Conservation (phyloP, 2,113 vertebrate species). For the Taurulus bubalis region DNA sequence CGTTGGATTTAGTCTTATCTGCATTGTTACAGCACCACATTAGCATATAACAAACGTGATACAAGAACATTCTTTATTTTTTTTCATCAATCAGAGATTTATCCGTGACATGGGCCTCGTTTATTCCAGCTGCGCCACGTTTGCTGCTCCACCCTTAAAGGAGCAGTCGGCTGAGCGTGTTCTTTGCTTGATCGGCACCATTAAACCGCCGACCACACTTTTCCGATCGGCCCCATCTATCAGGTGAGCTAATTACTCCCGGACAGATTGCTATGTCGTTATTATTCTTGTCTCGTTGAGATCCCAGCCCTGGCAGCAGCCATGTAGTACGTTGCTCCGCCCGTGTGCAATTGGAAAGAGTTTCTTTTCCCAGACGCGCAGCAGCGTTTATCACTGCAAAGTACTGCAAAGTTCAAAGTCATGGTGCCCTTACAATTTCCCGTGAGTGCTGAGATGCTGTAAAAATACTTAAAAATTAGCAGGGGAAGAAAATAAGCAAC, state of each 20-base stretch:
- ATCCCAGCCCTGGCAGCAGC: conserved; percentile 37
- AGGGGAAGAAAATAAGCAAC: conserved; percentile 11
- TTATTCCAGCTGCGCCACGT: too few relatives aligned
- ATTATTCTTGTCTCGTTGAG: conserved; percentile 52
- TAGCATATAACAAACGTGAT: neutral
- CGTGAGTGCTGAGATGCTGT: conserved; percentile 21
- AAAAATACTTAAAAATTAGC: conserved; percentile 17
- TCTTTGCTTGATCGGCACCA: neutral
- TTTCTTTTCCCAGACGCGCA: neutral
- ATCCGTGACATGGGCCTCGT: too few relatives aligned
- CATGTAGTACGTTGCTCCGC: conserved; percentile 24
- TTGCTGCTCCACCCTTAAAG: too few relatives aligned
- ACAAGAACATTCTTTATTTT: neutral
- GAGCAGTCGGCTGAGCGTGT: too few relatives aligned
- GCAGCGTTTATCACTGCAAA: conserved; percentile 18
- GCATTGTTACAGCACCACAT: neutral
- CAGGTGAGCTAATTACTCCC: conserved; percentile 32
- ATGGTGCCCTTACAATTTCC: conserved; percentile 18
- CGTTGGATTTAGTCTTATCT: neutral
- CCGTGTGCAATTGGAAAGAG: neutral
- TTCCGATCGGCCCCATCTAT: conserved; percentile 3
- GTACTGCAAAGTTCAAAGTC: conserved; percentile 43
- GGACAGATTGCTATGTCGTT: conserved; percentile 27
- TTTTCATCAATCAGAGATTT: neutral
- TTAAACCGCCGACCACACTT: conserved; percentile 19